Evolutionary conservation across 2,888 invertebrate genomes (phyloP), one percentile per base, ranked within the genome.

Genomic region (Catocala fraxini): DNA sequence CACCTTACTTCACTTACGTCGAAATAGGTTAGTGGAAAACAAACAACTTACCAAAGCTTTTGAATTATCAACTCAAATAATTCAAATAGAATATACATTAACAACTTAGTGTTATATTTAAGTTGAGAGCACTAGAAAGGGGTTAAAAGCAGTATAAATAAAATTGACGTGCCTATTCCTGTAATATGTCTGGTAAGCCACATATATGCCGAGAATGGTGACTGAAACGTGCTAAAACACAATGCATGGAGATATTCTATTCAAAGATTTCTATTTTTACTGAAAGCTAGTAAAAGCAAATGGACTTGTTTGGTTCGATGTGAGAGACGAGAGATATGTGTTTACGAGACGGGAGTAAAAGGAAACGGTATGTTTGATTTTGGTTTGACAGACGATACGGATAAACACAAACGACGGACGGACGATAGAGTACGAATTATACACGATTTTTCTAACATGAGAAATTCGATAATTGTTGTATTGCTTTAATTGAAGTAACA

Each of bases 181-280:
- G 73, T 70, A 59, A 47, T 35, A 13, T 51, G 55, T 53, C 59
- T 51, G 42, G 65, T 57, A 67, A 66, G 64, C 56, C 48, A 41
- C 57, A 56, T 45, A 63, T 41, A 67, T 59, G 66, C 39, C 55
- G 47, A 53, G 63, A 71, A 69, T 63, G 52, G 54, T 51, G 51
- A 56, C 75, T 62, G 63, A 70, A 73, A 71, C 65, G 71, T 63
- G 57, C 71, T 73, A 70, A 70, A 77, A 75, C 69, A 76, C 64
- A 73, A 78, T 71, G 68, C 70, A 63, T 49, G 55, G 59, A 77
- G 62, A 71, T 73, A 58, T 66, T 71, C 71, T 73, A 77, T 73
- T 75, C 47, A 53, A 56, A 70, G 69, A 49, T n/a, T 42, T 53
- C 46, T 70, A 70, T 70, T 65, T 76, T 72, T 56, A 58, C 35